Evolutionary conservation across 2,888 invertebrate species (phyloP), one percentile per base, ranked within the genome.

Genomic region (Tipula lateralis): DNA sequence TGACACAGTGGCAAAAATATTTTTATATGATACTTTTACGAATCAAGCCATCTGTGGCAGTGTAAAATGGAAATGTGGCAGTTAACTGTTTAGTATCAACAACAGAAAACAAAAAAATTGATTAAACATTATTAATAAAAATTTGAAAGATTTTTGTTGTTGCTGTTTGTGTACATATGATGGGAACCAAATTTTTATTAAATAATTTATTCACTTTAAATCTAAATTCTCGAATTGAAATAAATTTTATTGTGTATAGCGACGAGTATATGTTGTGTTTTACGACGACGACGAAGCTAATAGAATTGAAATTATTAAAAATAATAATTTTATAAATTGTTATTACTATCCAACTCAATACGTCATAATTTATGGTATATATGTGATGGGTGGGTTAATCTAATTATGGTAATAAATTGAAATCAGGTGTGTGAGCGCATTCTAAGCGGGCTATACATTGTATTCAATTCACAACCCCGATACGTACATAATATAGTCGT

Each of bases 231-330:
- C 66, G 24, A 66, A 66, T 66, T 66, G 66, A 66, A 24, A 66
- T 66, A 66, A 66, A 66, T 66, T 66, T 66, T 66, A 24, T 66
- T 66, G 66, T 24, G 66, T 50, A n/a, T n/a, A n/a, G n/a, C n/a
- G n/a, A n/a, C n/a, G n/a, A n/a, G n/a, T 50, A 6, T 19, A 1
- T 19, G 16, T 50, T 39, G 13, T 44, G 1, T 44, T n/a, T 16
- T n/a, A 44, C 44, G n/a, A 66, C 24, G 39, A 39, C 39, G 24
- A 66, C 24, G 66, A 24, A 66, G 66, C 66, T 24, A 66, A 66
- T 66, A 66, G 66, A 66, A 66, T 66, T 66, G 66, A 66, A 66
- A 66, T 66, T 66, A 66, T 66, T 66, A 66, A 66, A 66, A 66
- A 24, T 66, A 66, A 66, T 66, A 66, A 66, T 24, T 24, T 66